Evolutionary conservation across 2,113 vertebrate genomes (phyloP).

Genomic region (Leptocoma aspasia): DNA sequence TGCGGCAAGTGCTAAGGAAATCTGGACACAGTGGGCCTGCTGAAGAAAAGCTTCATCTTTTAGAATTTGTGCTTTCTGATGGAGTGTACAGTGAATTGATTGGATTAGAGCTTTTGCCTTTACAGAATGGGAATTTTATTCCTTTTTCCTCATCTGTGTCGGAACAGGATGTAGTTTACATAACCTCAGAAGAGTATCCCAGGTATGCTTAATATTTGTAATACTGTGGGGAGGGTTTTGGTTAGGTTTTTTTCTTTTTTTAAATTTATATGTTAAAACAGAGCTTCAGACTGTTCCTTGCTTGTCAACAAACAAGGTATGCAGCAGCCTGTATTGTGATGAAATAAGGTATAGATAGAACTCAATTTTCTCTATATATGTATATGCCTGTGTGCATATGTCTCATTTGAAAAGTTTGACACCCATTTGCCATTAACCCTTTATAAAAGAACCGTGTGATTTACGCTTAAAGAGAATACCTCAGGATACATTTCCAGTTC

Average conservation of each 20-base stretch:
- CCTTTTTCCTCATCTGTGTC: constrained; percentile 88
- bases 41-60: constrained; percentile 83
- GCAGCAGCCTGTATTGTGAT: neutral
- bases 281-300: neutral
- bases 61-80: constrained; percentile 91
- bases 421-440: neutral
- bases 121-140: constrained; percentile 86
- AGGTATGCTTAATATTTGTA: constrained; percentile 75
- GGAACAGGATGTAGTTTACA: constrained; percentile 91
- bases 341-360: neutral
- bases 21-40: constrained; percentile 74
- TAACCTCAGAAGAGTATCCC: constrained; percentile 88
- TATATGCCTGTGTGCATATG: neutral
- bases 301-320: neutral
- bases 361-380: neutral
- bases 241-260: neutral
- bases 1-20: constrained; percentile 88
- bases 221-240: neutral
- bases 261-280: neutral
- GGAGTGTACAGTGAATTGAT: constrained; percentile 89
- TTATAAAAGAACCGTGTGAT: neutral
- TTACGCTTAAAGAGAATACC: neutral
- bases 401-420: neutral
- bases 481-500: neutral
- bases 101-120: constrained; percentile 90